Evolutionary conservation across 2,113 vertebrate species (phyloP).

Genomic region (Dendrocopos noguchii): DNA sequence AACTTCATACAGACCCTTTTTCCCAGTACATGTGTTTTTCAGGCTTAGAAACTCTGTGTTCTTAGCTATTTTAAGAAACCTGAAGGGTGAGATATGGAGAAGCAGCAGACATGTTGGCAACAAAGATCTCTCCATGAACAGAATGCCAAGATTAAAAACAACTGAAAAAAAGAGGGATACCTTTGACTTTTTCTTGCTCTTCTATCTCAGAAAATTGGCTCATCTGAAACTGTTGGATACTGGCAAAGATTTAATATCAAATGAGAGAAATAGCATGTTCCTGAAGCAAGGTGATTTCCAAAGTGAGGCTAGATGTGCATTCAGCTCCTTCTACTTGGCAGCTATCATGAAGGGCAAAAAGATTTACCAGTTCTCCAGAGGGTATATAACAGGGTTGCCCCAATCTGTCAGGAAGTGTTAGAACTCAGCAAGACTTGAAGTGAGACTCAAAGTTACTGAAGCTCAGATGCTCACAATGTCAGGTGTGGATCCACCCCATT

Average conservation of each 20-base stretch:
- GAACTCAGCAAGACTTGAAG: conserved; percentile 32
- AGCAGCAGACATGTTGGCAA: conserved; percentile 68
- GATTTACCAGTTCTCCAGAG: conserved; percentile 43
- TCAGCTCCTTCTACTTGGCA: conserved; percentile 56
- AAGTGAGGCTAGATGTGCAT: conserved; percentile 47
- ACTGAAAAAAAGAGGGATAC: neutral
- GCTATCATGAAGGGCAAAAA: conserved; percentile 36
- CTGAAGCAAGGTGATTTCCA: conserved; percentile 58
- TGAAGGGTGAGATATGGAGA: conserved; percentile 52
- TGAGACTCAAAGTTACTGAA: conserved; percentile 56
- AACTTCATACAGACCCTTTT: conserved; percentile 57
- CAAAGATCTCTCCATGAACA: conserved; percentile 39
- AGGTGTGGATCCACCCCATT: conserved; percentile 30
- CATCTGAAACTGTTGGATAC: conserved; percentile 51
- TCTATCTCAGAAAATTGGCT: conserved; percentile 58
- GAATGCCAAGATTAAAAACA: conserved; percentile 64
- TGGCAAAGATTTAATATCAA: conserved; percentile 55
- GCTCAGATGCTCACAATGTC: conserved; percentile 47
- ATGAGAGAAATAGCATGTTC: conserved; percentile 56
- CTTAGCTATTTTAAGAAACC: conserved; percentile 71
- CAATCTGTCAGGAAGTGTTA: conserved; percentile 65
- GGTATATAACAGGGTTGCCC: conserved; percentile 58
- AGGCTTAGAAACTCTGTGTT: conserved; percentile 62
- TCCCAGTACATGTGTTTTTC: conserved; percentile 52
- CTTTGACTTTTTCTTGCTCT: conserved; percentile 58